phyloP scores from a whole-genome alignment of 2,888 invertebrate genomes.

The Ypsolopha sequella region DNA sequence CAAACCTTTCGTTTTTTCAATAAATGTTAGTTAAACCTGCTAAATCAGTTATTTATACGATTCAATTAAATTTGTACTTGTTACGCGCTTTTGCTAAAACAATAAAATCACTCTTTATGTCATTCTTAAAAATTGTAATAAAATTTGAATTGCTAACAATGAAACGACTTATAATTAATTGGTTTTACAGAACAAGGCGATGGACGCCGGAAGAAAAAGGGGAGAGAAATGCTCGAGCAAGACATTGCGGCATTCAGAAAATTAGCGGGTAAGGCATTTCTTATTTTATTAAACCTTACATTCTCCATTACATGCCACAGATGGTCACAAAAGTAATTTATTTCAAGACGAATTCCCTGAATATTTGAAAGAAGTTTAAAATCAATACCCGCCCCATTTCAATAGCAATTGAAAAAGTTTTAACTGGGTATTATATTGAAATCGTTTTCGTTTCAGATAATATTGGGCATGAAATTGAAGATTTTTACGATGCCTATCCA shows the following conservation, averaged over 20 bases:
- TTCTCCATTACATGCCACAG: neutral
- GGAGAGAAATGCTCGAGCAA: constrained; percentile 36
- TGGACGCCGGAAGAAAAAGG: constrained; percentile 49
- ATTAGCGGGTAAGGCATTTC: constrained; percentile 33
- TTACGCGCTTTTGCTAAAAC: too few relatives aligned
- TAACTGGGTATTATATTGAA: too few relatives aligned
- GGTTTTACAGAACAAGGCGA: constrained; percentile 39
- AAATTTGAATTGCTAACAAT: neutral
- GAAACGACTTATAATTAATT: neutral
- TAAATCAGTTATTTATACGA: too few relatives aligned
- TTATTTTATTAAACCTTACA: neutral
- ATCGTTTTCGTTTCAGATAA: constrained; percentile 39
- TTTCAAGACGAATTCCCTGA: too few relatives aligned
- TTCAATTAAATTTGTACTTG: too few relatives aligned
- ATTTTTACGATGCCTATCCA: constrained; percentile 45
- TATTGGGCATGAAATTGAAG: constrained; percentile 46
- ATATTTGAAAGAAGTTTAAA: too few relatives aligned
- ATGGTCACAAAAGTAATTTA: neutral
- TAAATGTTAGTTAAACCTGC: too few relatives aligned
- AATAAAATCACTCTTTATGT: too few relatives aligned
- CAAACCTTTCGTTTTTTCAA: too few relatives aligned
- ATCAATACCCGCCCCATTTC: too few relatives aligned
- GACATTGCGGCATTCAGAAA: constrained; percentile 42
- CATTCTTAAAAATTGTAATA: neutral
- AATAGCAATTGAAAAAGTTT: too few relatives aligned